Evolutionary conservation across 2,113 vertebrate genomes (phyloP), one percentile per base, ranked within the genome.

Genomic region (Pipra filicauda): DNA sequence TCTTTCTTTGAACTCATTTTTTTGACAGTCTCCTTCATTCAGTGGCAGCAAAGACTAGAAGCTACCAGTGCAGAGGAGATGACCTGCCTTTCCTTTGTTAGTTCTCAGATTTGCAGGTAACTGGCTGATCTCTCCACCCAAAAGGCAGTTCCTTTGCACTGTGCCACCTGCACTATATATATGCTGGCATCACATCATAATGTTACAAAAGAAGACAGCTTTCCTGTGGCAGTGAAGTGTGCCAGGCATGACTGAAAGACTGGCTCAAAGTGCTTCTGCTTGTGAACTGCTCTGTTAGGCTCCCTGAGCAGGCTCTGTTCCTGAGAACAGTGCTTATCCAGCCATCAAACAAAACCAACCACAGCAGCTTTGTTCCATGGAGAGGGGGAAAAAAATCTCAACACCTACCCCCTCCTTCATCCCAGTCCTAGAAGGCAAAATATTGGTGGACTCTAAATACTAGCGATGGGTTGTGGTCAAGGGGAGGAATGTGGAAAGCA

Each of bases 161-260:
- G 0, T 26, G n/a, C 41, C 3, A 3, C n/a, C 52, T 82, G 71
- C 30, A 9, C 0, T 0, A 7, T 33, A 17, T 5, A 6, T 20
- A 8, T 35, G n/a, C 44, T 2, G 2, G 4, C 4, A 1, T 43
- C 18, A 51, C 48, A 14, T 26, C 33, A 9, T 28, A 4, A 13
- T 54, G 19, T 66, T 57, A 17, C 11, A 20, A 24, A 55, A 54
- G 69, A 30, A 28, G 41, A 16, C 39, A 51, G 24, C 10, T 66
- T 92, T 62, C 23, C 23, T 58, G 37, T 85, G 70, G 54, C 46
- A 89, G 31, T 24, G 41, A 52, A 8, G 31, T 18, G 5, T n/a
- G 19, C 13, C 0, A 3, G 52, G 19, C 11, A 10, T 15, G 31
- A 20, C 24, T 23, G 49, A 59, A 81, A 43, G 28, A 41, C 33